Evolutionary conservation across 2,797 vertebrate species (phyloP).

Genomic region (Paramormyrops hopkinsi): DNA sequence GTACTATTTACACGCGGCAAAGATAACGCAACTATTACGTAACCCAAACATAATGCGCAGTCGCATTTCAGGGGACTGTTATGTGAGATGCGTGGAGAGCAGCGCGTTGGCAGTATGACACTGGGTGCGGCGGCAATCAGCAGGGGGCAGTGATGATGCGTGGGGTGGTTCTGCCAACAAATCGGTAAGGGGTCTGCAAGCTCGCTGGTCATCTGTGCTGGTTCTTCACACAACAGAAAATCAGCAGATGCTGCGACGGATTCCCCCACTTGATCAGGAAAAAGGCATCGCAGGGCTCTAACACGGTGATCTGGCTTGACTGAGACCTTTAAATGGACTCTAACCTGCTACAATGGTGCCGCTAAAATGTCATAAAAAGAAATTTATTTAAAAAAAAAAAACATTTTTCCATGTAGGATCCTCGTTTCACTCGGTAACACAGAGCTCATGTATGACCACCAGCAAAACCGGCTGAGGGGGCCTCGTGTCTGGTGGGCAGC

Average conservation of each 20-base stretch:
- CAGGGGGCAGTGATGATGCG: neutral
- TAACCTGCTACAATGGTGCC: neutral
- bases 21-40: neutral
- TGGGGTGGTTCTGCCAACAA: neutral
- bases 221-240: constrained; percentile 1
- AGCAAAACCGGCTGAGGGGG: neutral
- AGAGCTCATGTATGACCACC: neutral
- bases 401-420: neutral
- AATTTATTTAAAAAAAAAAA: neutral
- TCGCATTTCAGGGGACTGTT: neutral
- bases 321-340: neutral
- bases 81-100: neutral
- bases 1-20: neutral
- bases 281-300: neutral
- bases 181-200: neutral
- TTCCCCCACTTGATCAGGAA: neutral
- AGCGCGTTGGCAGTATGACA: neutral
- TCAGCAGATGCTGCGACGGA: neutral
- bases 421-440: neutral
- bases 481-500: neutral
- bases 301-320: neutral
- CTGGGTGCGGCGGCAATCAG: neutral
- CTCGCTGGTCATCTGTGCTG: neutral
- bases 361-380: neutral
- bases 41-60: neutral